Base-by-base conservation (phyloP, 2,888 invertebrate genomes). In the Cremastinae sp. region DNA sequence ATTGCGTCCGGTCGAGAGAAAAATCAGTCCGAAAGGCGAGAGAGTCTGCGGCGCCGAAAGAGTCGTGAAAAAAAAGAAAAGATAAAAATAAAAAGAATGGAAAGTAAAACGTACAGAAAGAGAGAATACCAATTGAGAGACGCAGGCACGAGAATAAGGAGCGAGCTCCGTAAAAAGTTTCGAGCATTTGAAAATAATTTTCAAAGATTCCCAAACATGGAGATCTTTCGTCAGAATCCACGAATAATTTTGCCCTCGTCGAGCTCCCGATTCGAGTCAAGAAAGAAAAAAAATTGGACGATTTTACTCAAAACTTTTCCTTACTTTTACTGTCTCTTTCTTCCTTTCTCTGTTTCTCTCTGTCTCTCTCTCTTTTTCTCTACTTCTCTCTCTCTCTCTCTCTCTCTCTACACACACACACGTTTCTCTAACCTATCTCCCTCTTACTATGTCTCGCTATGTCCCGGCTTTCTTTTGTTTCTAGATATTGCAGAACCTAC, bases 401-500 rank as follows among this genome's bases (percentile, higher is more conserved):
- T 81, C 80, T 84, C 81, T 85, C 82, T 88, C 80, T 84, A 79
- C 81, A 79, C 84, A 84, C 82, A 74, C 80, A 82, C 59, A 82
- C 78, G 82, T 85, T 88, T 89, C 88, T 89, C 80, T 87, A 84
- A 86, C 86, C 86, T 87, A 84, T 86, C 88, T 85, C 84, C 86
- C 84, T 86, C 88, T 86, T 94, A 94, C 94, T 94, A 94, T 93
- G 94, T 94, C 94, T 94, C 94, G 94, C 94, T 94, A 90, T 89
- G 90, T 89, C 89, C 90, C 90, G 88, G 88, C 90, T 94, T 94
- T 94, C 94, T 94, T 94, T 94, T 93, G 92, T 95, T 96, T 96
- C 95, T 96, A 97, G 96, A 97, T 97, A 95, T 96, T 96, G 95
- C 97, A 97, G 96, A 97, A 96, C 95, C 96, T 97, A 93, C 96